Conservation (phyloP, 1,140 invertebrate genomes). For the Cotesia glomerata region DNA sequence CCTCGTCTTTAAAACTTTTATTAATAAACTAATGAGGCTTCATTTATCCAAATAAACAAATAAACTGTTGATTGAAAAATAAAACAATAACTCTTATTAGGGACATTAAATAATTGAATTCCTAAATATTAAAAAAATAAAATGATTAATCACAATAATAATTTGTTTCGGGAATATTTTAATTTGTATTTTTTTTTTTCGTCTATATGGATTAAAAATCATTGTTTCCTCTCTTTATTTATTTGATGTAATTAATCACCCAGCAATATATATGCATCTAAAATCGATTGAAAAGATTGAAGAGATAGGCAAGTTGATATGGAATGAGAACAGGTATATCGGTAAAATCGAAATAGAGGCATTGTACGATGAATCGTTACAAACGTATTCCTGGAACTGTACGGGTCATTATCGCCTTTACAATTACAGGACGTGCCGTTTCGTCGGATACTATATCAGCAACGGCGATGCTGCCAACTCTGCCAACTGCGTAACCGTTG, state of each 20-base stretch:
- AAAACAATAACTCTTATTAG: too few relatives aligned
- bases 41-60: too few relatives aligned
- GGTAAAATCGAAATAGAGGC: slow-evolving; percentile 11
- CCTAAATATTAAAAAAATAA: too few relatives aligned
- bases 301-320: slow-evolving; percentile 22
- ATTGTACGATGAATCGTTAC: slow-evolving; percentile 28
- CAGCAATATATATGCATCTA: slow-evolving; percentile 1
- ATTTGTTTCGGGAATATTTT: slow-evolving; percentile 17
- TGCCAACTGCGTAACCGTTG: slow-evolving; percentile 19
- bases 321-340: slow-evolving; percentile 26
- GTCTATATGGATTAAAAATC: slow-evolving; percentile 19
- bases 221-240: slow-evolving; percentile 27
- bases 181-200: not conserved
- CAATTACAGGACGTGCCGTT: slow-evolving; percentile 40
- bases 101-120: too few relatives aligned
- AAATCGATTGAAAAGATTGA: slow-evolving; percentile 31
- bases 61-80: too few relatives aligned
- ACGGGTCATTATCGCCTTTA: slow-evolving; percentile 37
- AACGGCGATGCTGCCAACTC: slow-evolving; percentile 20
- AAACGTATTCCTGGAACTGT: slow-evolving; percentile 32
- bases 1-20: not conserved
- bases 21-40: too few relatives aligned
- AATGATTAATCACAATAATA: not conserved
- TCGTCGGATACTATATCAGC: slow-evolving; percentile 30
- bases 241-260: slow-evolving; percentile 22